Evolutionary conservation across 2,888 invertebrate genomes (phyloP).

Genomic region (Drosophila engyochracea): DNA sequence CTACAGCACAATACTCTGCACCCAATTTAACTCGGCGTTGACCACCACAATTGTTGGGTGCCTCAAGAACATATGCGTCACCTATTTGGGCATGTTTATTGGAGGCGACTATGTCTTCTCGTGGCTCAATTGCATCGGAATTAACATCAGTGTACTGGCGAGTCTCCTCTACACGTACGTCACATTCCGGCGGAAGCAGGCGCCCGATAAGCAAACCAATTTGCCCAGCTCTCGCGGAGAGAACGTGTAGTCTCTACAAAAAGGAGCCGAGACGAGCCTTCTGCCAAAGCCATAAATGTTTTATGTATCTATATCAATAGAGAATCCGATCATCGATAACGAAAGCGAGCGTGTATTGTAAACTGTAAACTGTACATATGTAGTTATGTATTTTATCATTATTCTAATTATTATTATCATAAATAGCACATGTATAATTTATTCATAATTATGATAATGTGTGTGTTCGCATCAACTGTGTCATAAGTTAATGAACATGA

Average conservation of each 20-base stretch:
- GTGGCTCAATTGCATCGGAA: constrained; percentile 96
- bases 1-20: constrained; percentile 98
- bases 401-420: constrained; percentile 23
- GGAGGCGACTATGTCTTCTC: constrained; percentile 99
- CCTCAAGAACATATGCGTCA: constrained; percentile 98
- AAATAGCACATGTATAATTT: constrained; percentile 56
- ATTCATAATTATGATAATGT: constrained; percentile 28
- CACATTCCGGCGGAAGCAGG: constrained; percentile 88
- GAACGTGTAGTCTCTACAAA: constrained; percentile 67
- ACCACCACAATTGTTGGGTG: constrained; percentile 99
- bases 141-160: constrained; percentile 96
- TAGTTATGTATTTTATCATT: constrained; percentile 58
- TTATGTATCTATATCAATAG: constrained; percentile 37
- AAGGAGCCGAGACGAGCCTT: constrained; percentile 21
- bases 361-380: constrained; percentile 53
- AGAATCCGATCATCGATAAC: constrained; percentile 15
- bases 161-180: constrained; percentile 95
- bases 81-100: constrained; percentile 98
- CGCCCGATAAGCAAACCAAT: constrained; percentile 83
- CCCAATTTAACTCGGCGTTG: constrained; percentile 98
- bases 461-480: constrained; percentile 41
- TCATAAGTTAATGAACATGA: constrained; percentile 42
- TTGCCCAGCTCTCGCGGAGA: constrained; percentile 78
- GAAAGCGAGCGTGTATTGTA: constrained; percentile 21
- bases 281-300: constrained; percentile 70